Conservation (phyloP, 2,888 invertebrate species). For the Drosophila nigritarsus region DNA sequence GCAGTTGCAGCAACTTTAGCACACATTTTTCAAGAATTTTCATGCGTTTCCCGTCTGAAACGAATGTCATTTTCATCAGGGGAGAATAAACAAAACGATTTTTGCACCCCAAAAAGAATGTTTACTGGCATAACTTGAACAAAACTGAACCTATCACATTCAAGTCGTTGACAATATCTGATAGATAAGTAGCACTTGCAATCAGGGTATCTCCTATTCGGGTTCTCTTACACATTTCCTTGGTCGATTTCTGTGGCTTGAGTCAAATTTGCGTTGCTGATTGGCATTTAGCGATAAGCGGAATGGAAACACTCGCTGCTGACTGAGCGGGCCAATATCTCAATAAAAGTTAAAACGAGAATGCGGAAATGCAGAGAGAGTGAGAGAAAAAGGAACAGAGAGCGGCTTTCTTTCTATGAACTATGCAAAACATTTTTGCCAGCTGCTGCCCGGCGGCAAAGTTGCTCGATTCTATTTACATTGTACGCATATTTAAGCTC, state of each 20-base stretch:
- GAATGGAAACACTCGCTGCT: slow-evolving; percentile 14
- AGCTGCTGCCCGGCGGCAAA: slow-evolving; percentile 41
- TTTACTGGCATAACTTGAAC: background rate
- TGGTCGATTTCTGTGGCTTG: slow-evolving; percentile 8
- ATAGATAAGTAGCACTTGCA: background rate
- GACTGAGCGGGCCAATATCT: slow-evolving; percentile 8
- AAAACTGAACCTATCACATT: background rate
- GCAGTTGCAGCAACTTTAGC: background rate
- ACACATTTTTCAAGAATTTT: background rate
- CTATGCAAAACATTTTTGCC: slow-evolving; percentile 49
- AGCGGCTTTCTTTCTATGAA: slow-evolving; percentile 35
- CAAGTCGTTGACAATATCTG: background rate
- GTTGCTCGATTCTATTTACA: slow-evolving; percentile 56
- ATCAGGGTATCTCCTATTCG: background rate
- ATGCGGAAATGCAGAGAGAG: background rate
- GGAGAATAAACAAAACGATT: background rate
- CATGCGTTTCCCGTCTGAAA: background rate
- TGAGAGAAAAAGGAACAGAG: background rate
- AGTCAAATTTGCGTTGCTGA: slow-evolving; percentile 53
- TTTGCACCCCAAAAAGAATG: background rate
- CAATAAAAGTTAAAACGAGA: background rate
- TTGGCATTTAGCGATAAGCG: slow-evolving; percentile 53
- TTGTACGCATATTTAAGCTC: slow-evolving; percentile 72
- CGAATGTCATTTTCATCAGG: background rate
- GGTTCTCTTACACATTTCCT: background rate